Base-by-base conservation (phyloP, 1,140 invertebrate genomes). In the Heliconius hermathena region DNA sequence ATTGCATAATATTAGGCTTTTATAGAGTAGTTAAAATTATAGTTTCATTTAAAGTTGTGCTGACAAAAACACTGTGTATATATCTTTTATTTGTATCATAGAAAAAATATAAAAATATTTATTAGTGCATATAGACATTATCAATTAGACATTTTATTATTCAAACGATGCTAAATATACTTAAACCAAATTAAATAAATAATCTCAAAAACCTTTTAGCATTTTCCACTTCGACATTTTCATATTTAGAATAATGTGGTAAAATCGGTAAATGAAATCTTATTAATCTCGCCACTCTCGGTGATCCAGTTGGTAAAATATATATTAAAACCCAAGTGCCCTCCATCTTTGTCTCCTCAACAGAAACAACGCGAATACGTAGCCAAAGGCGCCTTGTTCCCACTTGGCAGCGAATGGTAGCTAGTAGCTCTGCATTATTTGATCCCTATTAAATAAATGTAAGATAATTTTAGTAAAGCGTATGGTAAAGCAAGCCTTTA, bases 401-500 rank as follows among this genome's bases (percentile, higher is more conserved):
- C 13, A 91, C 88, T 87, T 94, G 92, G 78, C 93, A 94, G 81
- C 93, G 83, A 9, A 94, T 89, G 22, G 93, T 92, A 38, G 92
- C 91, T 36, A 94, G 81, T 18, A 92, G 78, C 72, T 93, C 93
- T n/a, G 84, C 33, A 33, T 52, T 73, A 26, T 76, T 76, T 29
- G 36, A 46, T 73, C 57, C 77, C 80, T 80, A 26, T 8, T 16
- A 38, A 38, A 8, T 36, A n/a, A n/a, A 41, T 26, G 26, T 26
- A 46, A 16, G 41, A 46, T 16, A 46, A 13, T 13, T 46, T 46
- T 46, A 11, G 41, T 16, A 46, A 46, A 46, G 41, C 11, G 11
- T 36, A 36, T 6, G 0, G 6, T 36, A 6, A 36, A 36, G 33
- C 33, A 36, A 36, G 6, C 33, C 33, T 6, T 36, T 36, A 36